These are phyloP conservation scores for Hypomecis punctinalis DNA, from an alignment of 2,888 invertebrate species.

Conservation along the genomic window DNA sequence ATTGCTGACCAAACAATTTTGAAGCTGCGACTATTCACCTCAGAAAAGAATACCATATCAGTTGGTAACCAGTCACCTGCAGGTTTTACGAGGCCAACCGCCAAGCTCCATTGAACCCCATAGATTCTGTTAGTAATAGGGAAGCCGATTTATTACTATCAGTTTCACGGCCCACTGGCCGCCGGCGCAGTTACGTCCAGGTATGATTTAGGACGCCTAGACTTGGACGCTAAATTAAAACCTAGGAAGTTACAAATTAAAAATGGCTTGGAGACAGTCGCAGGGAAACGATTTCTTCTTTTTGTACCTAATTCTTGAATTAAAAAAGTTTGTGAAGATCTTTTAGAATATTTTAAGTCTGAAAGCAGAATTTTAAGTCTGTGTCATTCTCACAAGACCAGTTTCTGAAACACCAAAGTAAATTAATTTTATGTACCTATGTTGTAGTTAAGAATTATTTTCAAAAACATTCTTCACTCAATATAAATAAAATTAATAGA, in stretches of 20 bases:
- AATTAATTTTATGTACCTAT: too few species aligned
- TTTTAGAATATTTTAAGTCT: background rate
- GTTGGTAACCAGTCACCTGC: slow-evolving; percentile 33
- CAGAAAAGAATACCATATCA: background rate
- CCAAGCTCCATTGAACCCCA: slow-evolving; percentile 60
- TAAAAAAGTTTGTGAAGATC: background rate
- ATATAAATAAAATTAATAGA: too few species aligned
- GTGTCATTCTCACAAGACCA: too few species aligned
- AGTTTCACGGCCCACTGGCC: slow-evolving; percentile 62
- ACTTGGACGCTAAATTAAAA: slow-evolving; percentile 67
- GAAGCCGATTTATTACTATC: slow-evolving; percentile 71
- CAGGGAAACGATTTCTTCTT: background rate
- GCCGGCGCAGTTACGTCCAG: slow-evolving; percentile 60
- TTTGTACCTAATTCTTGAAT: background rate
- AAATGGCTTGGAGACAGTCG: slow-evolving; percentile 24
- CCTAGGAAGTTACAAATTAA: slow-evolving; percentile 48
- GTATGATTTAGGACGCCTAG: slow-evolving; percentile 70
- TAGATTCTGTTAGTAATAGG: slow-evolving; percentile 45
- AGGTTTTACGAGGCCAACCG: slow-evolving; percentile 40
- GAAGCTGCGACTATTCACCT: background rate
- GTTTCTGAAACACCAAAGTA: too few species aligned
- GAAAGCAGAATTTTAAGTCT: too few species aligned
- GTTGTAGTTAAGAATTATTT: too few species aligned
- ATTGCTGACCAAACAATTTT: too few species aligned
- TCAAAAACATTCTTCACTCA: too few species aligned